phyloP scores from a whole-genome alignment of 2,797 vertebrate species.

The Crenichthys baileyi region DNA sequence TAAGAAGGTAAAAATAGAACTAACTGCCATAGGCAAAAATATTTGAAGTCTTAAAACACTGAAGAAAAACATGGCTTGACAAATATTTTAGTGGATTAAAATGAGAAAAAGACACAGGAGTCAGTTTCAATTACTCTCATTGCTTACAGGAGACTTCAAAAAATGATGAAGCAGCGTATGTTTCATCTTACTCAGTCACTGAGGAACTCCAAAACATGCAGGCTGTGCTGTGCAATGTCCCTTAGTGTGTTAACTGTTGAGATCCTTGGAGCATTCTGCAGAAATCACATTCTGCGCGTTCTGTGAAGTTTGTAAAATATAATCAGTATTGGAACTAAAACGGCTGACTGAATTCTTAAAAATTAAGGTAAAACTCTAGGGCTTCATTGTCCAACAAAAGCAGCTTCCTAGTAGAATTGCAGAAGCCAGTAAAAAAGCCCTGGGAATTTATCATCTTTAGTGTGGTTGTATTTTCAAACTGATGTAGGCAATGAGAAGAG shows the following conservation, averaged over 20 bases:
- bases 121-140: slow-evolving; percentile 22
- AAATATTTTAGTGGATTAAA: slow-evolving; percentile 10
- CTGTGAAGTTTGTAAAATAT: background rate
- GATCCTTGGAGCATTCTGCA: background rate
- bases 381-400: background rate
- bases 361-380: background rate
- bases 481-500: background rate
- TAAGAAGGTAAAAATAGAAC: background rate
- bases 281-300: background rate
- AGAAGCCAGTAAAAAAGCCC: background rate
- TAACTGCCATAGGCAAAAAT: background rate
- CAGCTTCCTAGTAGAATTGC: background rate
- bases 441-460: background rate
- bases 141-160: slow-evolving; percentile 5
- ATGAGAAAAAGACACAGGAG: slow-evolving; percentile 3
- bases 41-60: background rate
- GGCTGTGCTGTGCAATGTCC: slow-evolving; percentile 3
- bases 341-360: background rate
- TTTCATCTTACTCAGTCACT: slow-evolving; percentile 33
- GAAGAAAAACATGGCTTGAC: background rate
- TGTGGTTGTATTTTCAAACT: background rate
- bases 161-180: slow-evolving; percentile 6
- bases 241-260: slow-evolving; percentile 13
- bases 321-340: background rate
- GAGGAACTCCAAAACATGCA: slow-evolving; percentile 21